Percentiles rank a stretch among this genome's conserved stretches.
These are phyloP conservation scores for Xanthia icteritia DNA, from an alignment of 2,888 invertebrate species.

Conservation along the genomic window DNA sequence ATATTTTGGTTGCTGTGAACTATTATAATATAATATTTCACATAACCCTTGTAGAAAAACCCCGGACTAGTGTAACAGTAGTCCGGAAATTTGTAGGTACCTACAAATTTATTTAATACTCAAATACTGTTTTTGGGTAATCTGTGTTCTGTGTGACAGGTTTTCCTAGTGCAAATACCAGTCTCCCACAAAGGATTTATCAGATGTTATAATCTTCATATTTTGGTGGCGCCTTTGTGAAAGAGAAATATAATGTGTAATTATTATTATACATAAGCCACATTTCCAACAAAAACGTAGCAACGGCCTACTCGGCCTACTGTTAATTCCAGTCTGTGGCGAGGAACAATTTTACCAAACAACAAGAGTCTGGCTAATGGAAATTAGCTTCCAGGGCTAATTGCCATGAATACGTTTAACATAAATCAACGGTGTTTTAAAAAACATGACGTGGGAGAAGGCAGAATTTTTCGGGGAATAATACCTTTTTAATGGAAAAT, in stretches of 20 bases:
- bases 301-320: constrained; percentile 40
- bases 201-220: no score
- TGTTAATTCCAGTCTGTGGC: constrained; percentile 55
- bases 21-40: no score
- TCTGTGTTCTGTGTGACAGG: no score
- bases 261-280: not conserved
- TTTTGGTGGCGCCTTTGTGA: no score
- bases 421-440: constrained; percentile 79
- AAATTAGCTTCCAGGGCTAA: constrained; percentile 79
- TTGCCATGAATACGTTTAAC: constrained; percentile 81
- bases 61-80: no score
- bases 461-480: constrained; percentile 58
- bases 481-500: constrained; percentile 66
- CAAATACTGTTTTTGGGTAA: no score
- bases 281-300: constrained; percentile 11
- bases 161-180: no score
- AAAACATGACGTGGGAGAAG: constrained; percentile 76
- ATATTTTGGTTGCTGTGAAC: not conserved
- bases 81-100: no score
- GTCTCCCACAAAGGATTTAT: no score
- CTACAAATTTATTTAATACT: no score
- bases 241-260: no score
- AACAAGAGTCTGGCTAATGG: constrained; percentile 77
- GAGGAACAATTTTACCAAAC: constrained; percentile 70
- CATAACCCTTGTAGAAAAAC: not conserved